phyloP scores from a whole-genome alignment of 23 tunicate genomes.

The Botrylloides violaceus region DNA sequence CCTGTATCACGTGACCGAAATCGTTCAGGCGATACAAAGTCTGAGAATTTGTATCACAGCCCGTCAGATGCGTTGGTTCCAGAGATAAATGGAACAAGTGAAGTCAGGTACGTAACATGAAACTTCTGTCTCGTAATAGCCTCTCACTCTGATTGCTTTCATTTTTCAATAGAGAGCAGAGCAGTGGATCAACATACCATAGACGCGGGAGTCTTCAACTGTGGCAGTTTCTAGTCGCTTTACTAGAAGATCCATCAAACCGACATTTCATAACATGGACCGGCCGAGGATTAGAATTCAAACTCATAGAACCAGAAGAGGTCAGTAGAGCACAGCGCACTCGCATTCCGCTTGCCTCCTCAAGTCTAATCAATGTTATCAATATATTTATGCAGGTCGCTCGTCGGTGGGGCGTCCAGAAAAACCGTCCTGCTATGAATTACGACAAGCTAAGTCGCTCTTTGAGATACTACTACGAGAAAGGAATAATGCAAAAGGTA shows the following conservation, averaged over 20 bases:
- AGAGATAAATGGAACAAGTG: slow-evolving; percentile 19
- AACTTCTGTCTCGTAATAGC: no score
- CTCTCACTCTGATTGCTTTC: no score
- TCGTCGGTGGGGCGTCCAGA: slow-evolving; percentile 90
- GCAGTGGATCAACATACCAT: slow-evolving; percentile 30
- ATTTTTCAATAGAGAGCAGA: no score
- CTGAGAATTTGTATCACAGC: slow-evolving; percentile 6
- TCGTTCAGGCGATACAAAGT: slow-evolving; percentile 4
- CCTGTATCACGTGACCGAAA: slow-evolving; percentile 5
- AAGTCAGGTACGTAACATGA: slow-evolving; percentile 24
- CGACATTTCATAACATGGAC: slow-evolving; percentile 93
- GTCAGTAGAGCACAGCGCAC: slow-evolving; percentile 32
- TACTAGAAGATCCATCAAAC: slow-evolving; percentile 75
- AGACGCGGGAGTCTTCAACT: slow-evolving; percentile 85
- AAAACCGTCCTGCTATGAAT: slow-evolving; percentile 98
- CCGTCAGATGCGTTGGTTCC: slow-evolving; percentile 27
- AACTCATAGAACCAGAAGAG: slow-evolving; percentile 96
- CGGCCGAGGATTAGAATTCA: slow-evolving; percentile 84
- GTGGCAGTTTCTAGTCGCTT: slow-evolving; percentile 91
- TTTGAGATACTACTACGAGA: slow-evolving; percentile 92
- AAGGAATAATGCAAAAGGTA: slow-evolving; percentile 96
- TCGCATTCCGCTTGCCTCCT: no score
- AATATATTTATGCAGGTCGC: slow-evolving; percentile 82
- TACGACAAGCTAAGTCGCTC: slow-evolving; percentile 96
- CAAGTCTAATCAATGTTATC: no score